phyloP scores from a whole-genome alignment of 2,113 vertebrate genomes.

The Lonchura striata region DNA sequence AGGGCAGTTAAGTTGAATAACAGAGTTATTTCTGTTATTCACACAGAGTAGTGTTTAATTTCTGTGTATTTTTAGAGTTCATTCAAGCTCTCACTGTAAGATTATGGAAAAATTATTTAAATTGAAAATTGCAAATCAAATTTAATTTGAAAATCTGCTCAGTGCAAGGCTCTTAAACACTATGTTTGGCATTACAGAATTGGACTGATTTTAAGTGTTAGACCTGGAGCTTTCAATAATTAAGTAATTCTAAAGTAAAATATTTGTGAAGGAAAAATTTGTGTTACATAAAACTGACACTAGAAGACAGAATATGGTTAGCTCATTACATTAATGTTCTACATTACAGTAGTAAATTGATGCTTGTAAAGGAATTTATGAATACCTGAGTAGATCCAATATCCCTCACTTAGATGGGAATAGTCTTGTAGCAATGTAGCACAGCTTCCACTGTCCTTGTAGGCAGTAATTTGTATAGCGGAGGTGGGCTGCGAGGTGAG shows the following conservation, averaged over 20 bases:
- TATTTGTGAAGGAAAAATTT: not conserved
- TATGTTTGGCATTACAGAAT: not conserved
- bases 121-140: not conserved
- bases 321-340: not conserved
- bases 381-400: not conserved
- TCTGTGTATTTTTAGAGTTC: not conserved
- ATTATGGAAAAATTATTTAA: not conserved
- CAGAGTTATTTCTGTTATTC: not conserved
- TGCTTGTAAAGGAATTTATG: not conserved
- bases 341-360: not conserved
- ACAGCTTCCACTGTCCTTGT: not conserved
- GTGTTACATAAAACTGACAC: not conserved
- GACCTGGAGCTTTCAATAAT: not conserved
- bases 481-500: rapidly evolving
- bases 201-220: not conserved
- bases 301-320: not conserved
- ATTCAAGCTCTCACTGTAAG: not conserved
- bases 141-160: not conserved
- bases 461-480: not conserved
- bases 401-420: not conserved
- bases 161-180: not conserved
- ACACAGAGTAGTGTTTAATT: not conserved
- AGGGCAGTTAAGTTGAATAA: not conserved
- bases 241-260: not conserved
- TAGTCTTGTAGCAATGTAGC: rapidly evolving